phyloP scores from a whole-genome alignment of 2,113 vertebrate genomes.

The Scophthalmus maximus region DNA sequence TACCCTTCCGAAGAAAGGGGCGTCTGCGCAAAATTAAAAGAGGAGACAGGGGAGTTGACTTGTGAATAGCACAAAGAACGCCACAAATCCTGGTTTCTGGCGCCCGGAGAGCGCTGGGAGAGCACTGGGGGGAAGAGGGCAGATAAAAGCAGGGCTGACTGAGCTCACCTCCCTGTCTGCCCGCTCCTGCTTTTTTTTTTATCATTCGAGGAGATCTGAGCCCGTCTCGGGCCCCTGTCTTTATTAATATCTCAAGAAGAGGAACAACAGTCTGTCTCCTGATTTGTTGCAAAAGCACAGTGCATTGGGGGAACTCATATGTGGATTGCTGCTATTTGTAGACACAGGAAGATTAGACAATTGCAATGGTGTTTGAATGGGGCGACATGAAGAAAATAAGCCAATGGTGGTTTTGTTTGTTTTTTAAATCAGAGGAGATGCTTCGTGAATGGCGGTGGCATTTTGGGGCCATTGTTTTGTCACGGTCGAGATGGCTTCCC shows the following conservation, averaged over 20 bases:
- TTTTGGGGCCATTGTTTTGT: constrained; percentile 55
- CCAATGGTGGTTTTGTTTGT: not conserved
- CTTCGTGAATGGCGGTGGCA: constrained; percentile 19
- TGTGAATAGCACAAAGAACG: constrained; percentile 67
- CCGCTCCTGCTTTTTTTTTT: constrained; percentile 45
- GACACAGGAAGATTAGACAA: constrained; percentile 37
- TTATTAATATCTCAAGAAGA: constrained; percentile 36
- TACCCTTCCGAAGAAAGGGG: constrained; percentile 24
- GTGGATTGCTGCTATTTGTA: constrained; percentile 57
- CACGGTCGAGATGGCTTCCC: constrained; percentile 35
- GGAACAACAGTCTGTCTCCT: constrained; percentile 30
- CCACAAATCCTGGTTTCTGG: constrained; percentile 67
- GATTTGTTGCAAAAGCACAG: constrained; percentile 36
- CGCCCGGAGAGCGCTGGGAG: constrained; percentile 32
- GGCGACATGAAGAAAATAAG: constrained; percentile 23
- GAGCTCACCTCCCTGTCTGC: constrained; percentile 59
- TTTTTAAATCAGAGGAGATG: constrained; percentile 46
- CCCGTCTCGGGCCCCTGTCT: constrained; percentile 24
- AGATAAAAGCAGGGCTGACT: constrained; percentile 66
- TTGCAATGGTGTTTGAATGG: constrained; percentile 32
- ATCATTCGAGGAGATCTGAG: constrained; percentile 44
- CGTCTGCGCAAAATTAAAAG: constrained; percentile 49
- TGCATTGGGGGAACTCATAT: constrained; percentile 32
- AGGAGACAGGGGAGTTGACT: constrained; percentile 62
- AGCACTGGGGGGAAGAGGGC: constrained; percentile 35